Percentiles rank a stretch among this genome's conserved stretches.
Conservation (phyloP, 1,140 invertebrate species). For the Trichonephila clavata region DNA sequence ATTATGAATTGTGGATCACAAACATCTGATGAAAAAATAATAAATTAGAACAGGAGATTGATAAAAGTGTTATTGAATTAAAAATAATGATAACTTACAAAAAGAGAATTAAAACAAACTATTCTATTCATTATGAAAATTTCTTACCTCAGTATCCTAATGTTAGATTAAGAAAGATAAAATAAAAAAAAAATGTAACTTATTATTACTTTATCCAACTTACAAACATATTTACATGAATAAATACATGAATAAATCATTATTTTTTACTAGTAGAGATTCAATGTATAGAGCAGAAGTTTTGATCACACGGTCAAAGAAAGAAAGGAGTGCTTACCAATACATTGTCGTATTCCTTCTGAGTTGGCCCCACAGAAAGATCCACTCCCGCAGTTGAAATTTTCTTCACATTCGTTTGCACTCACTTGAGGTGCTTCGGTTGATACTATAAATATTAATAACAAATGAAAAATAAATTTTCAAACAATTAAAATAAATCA, state of each 20-base stretch:
- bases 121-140: too few relatives aligned
- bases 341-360: constrained; percentile 75
- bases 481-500: not conserved
- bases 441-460: constrained; percentile 20
- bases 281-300: too few relatives aligned
- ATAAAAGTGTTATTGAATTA: not conserved
- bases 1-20: constrained; percentile 70
- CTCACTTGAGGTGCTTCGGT: constrained; percentile 48
- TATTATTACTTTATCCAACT: not conserved
- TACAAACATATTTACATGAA: too few relatives aligned
- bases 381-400: constrained; percentile 73
- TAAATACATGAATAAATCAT: too few relatives aligned
- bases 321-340: constrained; percentile 53
- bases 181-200: not conserved
- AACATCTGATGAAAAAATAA: constrained; percentile 72
- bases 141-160: too few relatives aligned
- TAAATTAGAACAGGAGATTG: not conserved
- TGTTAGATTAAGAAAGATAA: too few relatives aligned
- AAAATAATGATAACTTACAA: not conserved
- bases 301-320: too few relatives aligned
- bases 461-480: not conserved
- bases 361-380: constrained; percentile 68
- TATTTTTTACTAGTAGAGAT: too few relatives aligned
- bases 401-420: constrained; percentile 71
- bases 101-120: not conserved